These are phyloP conservation scores for Sweltsa coloradensis DNA, from an alignment of 1,140 invertebrate genomes.

Conservation along the genomic window DNA sequence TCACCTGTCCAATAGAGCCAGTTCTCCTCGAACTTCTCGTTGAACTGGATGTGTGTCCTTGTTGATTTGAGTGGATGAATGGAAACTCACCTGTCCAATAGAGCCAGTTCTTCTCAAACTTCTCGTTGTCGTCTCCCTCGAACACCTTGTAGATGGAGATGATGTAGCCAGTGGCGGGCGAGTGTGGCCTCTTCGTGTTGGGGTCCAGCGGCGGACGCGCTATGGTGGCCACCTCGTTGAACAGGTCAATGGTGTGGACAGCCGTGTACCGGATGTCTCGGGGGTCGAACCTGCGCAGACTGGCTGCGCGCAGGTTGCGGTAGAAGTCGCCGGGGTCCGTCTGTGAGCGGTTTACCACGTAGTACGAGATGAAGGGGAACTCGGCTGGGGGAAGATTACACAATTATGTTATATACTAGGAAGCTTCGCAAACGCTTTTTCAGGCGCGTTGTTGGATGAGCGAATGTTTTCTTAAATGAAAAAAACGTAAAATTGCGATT, in stretches of 20 bases:
- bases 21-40: conserved; percentile 75
- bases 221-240: conserved; percentile 81
- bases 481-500: no score
- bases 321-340: conserved; percentile 75
- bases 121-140: conserved; percentile 81
- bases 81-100: conserved; percentile 77
- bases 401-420: not conserved
- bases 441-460: no score
- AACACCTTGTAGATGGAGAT: conserved; percentile 89
- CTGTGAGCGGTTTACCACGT: conserved; percentile 73
- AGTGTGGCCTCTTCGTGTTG: conserved; percentile 55
- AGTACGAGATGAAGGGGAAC: conserved; percentile 83
- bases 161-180: conserved; percentile 74
- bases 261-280: conserved; percentile 65
- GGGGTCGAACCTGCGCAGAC: conserved; percentile 71
- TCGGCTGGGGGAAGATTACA: conserved; percentile 46
- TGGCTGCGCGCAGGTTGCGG: conserved; percentile 64
- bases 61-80: not conserved
- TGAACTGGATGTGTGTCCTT: not conserved
- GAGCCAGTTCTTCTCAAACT: conserved; percentile 84
- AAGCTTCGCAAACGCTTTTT: no score
- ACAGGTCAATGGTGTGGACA: conserved; percentile 72
- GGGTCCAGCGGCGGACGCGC: conserved; percentile 65
- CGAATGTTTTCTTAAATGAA: no score
- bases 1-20: conserved; percentile 85